Evolutionary conservation across 2,888 invertebrate species (phyloP).

Genomic region (Euphydryas editha): DNA sequence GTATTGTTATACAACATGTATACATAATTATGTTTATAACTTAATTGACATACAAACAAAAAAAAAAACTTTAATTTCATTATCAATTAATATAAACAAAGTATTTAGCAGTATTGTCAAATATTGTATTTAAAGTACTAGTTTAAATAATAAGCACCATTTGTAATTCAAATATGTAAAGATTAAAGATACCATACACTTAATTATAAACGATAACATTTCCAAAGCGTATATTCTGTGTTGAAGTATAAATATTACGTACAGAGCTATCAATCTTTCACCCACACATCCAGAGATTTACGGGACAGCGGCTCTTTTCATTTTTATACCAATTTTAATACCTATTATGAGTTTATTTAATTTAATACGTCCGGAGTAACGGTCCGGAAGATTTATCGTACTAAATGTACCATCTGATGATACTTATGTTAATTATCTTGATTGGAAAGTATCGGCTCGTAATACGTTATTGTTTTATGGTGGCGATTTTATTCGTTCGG

Average conservation of each 20-base stretch:
- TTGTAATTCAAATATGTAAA: no score
- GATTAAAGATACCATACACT: no score
- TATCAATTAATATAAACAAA: no score
- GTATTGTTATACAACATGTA: no score
- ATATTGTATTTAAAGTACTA: no score
- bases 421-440: constrained; percentile 45
- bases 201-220: constrained; percentile 30
- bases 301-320: constrained; percentile 55
- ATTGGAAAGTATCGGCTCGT: constrained; percentile 44
- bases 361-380: constrained; percentile 45
- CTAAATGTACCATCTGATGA: constrained; percentile 41
- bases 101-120: no score
- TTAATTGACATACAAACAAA: no score
- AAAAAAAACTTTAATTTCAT: no score
- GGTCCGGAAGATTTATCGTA: constrained; percentile 44
- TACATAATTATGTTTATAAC: no score
- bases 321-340: constrained; percentile 67
- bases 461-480: constrained; percentile 47
- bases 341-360: constrained; percentile 62
- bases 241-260: constrained; percentile 61
- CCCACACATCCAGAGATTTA: constrained; percentile 64
- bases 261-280: constrained; percentile 69
- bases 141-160: no score
- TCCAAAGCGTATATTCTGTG: constrained; percentile 38
- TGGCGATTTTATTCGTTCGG: constrained; percentile 36